Evolutionary conservation across 2,888 invertebrate genomes (phyloP).

Genomic region (Lasius platythorax): DNA sequence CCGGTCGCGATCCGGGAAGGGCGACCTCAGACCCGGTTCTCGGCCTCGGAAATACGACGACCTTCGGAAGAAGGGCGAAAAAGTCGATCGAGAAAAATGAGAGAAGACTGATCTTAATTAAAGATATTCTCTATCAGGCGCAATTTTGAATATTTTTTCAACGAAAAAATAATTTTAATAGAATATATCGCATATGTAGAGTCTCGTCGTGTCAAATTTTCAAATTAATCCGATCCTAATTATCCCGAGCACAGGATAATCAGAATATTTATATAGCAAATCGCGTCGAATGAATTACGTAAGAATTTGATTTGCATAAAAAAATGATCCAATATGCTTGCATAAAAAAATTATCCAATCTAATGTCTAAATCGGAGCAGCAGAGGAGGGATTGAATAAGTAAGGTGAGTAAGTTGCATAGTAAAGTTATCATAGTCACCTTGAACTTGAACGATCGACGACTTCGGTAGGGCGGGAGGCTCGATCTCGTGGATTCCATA

Average conservation of each 20-base stretch:
- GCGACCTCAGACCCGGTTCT: conserved; percentile 67
- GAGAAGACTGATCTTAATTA: conserved; percentile 23
- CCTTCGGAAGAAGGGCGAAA: conserved; percentile 62
- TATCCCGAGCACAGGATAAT: not conserved
- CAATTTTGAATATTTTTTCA: not conserved
- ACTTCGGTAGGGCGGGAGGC: conserved; percentile 9
- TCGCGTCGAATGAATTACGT: not conserved
- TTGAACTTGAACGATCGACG: conserved; percentile 48
- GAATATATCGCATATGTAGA: not conserved
- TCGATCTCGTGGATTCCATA: conserved; percentile 31
- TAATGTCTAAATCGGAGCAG: not conserved
- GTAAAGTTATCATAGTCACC: conserved; percentile 16
- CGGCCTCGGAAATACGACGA: conserved; percentile 71
- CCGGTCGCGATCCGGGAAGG: conserved; percentile 34
- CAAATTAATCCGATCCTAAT: not conserved
- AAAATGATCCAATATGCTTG: conserved; percentile 10
- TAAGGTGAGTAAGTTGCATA: conserved; percentile 42
- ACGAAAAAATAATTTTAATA: not conserved
- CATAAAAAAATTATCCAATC: not conserved
- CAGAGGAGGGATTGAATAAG: conserved; percentile 47
- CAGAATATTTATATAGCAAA: not conserved
- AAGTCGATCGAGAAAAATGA: conserved; percentile 3
- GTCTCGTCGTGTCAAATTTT: not conserved
- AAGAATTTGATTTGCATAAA: not conserved
- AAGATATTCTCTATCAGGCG: not conserved